Percentiles rank a stretch among this genome's conserved stretches.
Evolutionary conservation across 2,113 vertebrate genomes (phyloP).

Genomic region (Burhinus bistriatus): DNA sequence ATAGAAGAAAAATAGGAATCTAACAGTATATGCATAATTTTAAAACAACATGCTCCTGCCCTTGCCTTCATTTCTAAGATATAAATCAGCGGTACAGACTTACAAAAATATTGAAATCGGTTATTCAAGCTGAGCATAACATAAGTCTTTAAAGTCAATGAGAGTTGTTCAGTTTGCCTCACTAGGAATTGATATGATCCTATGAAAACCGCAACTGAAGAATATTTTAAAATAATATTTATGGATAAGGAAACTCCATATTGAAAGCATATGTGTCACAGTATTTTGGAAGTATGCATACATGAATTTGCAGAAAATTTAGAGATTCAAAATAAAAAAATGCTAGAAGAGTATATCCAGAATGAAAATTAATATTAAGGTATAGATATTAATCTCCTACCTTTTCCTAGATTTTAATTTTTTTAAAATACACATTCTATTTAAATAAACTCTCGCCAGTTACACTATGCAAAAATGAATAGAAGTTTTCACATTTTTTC

Average conservation of each 20-base stretch:
- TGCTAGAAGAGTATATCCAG: neutral
- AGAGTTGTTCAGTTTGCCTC: neutral
- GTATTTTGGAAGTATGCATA: neutral
- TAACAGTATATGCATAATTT: neutral
- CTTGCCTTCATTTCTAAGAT: neutral
- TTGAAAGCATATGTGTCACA: neutral
- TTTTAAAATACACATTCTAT: fast-evolving
- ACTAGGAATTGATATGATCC: neutral
- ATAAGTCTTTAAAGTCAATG: neutral
- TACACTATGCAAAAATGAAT: neutral
- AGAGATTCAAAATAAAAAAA: neutral
- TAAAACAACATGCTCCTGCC: neutral
- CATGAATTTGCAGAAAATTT: neutral
- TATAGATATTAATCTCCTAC: neutral
- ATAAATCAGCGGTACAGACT: neutral
- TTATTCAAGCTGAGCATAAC: neutral
- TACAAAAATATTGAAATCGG: neutral
- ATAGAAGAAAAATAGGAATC: neutral
- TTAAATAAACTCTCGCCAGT: neutral
- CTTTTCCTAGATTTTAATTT: neutral
- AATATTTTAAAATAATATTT: neutral
- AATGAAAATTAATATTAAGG: neutral
- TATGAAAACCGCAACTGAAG: neutral
- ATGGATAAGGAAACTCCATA: neutral
- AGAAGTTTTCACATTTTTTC: neutral